Evolutionary conservation across 2,888 invertebrate genomes (phyloP).

Genomic region (Ptilodon capucinus): DNA sequence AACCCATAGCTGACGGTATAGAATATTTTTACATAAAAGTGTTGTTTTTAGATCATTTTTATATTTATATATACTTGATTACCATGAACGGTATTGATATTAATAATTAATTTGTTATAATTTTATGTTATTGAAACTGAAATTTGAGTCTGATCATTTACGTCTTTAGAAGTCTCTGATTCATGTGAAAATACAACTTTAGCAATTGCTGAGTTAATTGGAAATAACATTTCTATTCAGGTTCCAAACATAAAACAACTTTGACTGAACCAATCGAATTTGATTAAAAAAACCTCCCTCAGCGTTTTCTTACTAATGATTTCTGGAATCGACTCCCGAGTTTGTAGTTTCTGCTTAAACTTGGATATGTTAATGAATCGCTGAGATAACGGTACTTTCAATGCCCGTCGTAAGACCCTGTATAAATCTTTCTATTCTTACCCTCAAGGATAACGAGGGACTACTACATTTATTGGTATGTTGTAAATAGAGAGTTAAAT

Average conservation of each 20-base stretch:
- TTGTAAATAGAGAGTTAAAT: no score
- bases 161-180: no score
- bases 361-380: background rate
- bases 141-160: no score
- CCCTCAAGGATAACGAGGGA: background rate
- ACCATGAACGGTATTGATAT: no score
- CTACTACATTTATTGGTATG: background rate
- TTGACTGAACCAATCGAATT: conserved; percentile 7
- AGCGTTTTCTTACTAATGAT: background rate
- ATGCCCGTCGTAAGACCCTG: background rate
- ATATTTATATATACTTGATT: no score
- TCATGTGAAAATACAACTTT: background rate
- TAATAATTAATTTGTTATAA: no score
- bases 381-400: background rate
- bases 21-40: no score
- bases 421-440: background rate
- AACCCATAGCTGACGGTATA: no score
- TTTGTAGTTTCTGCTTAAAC: background rate
- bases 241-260: conserved; percentile 2
- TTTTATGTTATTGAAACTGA: no score
- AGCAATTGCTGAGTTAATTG: background rate
- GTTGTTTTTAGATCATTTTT: no score
- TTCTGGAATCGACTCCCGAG: background rate
- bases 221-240: conserved; percentile 6
- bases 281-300: background rate